A percentile compares a stretch with the other conserved stretches of the same genome.
phyloP scores from a whole-genome alignment of 2,113 vertebrate genomes.

The Alces alces region DNA sequence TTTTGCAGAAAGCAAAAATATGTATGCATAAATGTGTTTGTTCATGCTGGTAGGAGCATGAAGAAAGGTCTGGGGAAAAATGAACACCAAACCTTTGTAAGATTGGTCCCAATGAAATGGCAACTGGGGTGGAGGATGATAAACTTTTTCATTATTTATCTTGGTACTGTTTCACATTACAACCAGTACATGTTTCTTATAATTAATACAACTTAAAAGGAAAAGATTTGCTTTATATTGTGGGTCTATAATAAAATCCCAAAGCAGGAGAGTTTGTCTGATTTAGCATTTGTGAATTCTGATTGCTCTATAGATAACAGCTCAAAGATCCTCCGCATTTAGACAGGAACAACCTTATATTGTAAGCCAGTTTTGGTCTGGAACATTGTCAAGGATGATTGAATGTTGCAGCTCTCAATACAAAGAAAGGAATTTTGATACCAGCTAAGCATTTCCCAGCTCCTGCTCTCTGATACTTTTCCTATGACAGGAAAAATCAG shows the following conservation, averaged over 20 bases:
- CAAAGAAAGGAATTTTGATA: conserved; percentile 28
- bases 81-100: not conserved
- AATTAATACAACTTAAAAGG: not conserved
- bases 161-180: not conserved
- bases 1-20: not conserved
- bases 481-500: conserved; percentile 44
- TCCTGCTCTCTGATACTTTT: conserved; percentile 7
- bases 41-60: not conserved
- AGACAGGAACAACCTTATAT: not conserved
- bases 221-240: not conserved
- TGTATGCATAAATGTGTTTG: not conserved
- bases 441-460: not conserved
- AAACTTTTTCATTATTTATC: not conserved
- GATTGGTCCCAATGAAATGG: not conserved
- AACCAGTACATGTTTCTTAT: not conserved
- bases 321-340: not conserved
- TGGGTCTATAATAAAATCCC: not conserved
- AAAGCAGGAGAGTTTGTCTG: not conserved
- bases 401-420: not conserved
- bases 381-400: not conserved
- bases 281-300: conserved; percentile 28
- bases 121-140: not conserved
- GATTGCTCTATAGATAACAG: not conserved
- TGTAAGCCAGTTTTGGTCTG: not conserved
- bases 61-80: not conserved